A percentile compares a stretch with the other conserved stretches of the same genome.
phyloP scores from a whole-genome alignment of 2,888 invertebrate species.

The Habroteleia sp. region DNA sequence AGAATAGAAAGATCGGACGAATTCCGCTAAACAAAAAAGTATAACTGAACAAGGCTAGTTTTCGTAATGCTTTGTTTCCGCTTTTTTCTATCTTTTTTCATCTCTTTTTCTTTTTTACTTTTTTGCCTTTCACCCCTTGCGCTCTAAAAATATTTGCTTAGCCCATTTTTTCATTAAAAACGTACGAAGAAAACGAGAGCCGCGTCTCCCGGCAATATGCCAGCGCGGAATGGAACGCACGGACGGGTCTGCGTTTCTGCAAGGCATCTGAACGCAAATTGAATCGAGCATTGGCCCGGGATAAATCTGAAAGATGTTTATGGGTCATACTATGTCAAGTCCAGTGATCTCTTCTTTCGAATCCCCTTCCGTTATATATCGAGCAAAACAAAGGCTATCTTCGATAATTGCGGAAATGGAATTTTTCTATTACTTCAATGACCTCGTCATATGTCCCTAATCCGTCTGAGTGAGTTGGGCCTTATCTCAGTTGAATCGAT shows the following conservation, averaged over 20 bases:
- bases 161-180: constrained; percentile 64
- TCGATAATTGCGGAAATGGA: constrained; percentile 27
- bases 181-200: constrained; percentile 66
- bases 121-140: constrained; percentile 55
- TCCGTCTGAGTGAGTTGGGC: too few relatives aligned
- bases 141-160: constrained; percentile 67
- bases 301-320: constrained; percentile 75
- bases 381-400: constrained; percentile 43
- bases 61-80: constrained; percentile 61
- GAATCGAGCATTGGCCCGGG: constrained; percentile 72
- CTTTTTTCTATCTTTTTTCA: constrained; percentile 9
- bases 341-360: constrained; percentile 44
- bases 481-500: too few relatives aligned
- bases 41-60: constrained; percentile 57
- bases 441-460: too few relatives aligned
- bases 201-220: constrained; percentile 70
- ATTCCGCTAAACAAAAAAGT: constrained; percentile 56
- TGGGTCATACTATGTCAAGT: constrained; percentile 68
- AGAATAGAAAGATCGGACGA: constrained; percentile 50
- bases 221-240: constrained; percentile 67
- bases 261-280: constrained; percentile 75
- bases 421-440: constrained; percentile 36
- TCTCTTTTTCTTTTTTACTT: constrained; percentile 11
- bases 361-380: constrained; percentile 16
- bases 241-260: constrained; percentile 65